Base-by-base conservation (phyloP, 2,797 vertebrate genomes). In the Cirrhinus molitorella region DNA sequence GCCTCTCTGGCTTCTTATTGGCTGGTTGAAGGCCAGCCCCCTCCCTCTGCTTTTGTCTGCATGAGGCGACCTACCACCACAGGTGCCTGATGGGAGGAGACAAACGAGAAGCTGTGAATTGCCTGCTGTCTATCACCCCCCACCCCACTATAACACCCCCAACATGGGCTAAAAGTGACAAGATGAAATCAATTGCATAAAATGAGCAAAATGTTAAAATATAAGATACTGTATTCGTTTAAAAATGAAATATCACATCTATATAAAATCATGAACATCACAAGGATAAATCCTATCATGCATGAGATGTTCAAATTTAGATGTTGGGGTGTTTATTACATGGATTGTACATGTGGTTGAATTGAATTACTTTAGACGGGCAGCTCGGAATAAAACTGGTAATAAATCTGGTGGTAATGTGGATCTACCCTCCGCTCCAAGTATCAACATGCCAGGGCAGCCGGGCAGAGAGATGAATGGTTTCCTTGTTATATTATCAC, bases 11-110 rank as follows among this genome's bases (percentile, higher is more conserved):
- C 0, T 65, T 86, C 85, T 25, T 68, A 94, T 94, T 95, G 94
- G 95, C 89, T 90, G 66, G 47, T 53, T 63, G 2, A 53, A 1
- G 83, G 80, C 94, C 94, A 94, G 92, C 94, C 84, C 68, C 10
- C 59, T 63, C 80, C 87, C 70, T 57, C 70, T 67, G 81, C 25
- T 43, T 85, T 81, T 80, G 85, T 85, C 63, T 86, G 66, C 65
- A 92, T 92, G 80, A 85, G 89, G 19, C 73, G 83, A 88, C 87
- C 25, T 88, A 79, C 88, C 88, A 77, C 55, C 76, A 78, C 61
- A 81, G 87, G 75, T 87, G 68, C 19, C 61, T 88, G 25, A 84
- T 28, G 91, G 71, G 87, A 86, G 80, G 86, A 89, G 85, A 40
- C 70, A 61, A 47, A 21, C 43, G 40, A 76, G 57, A 82, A 80